Base-by-base conservation (phyloP, 2,797 vertebrate genomes). In the Falco rusticolus region DNA sequence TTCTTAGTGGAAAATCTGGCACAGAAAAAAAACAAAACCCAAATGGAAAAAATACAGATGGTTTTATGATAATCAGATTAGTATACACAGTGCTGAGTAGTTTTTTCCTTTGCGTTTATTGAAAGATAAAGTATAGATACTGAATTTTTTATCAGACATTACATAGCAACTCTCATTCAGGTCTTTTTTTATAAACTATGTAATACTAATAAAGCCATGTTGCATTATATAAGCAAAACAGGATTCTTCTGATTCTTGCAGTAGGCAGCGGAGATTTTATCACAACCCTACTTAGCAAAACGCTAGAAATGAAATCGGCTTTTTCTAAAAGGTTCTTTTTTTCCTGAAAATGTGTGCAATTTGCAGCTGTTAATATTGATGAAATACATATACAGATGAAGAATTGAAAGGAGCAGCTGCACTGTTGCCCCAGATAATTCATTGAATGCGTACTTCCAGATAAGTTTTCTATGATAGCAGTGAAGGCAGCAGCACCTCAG, bases 331-430 rank as follows among this genome's bases (percentile, higher is more conserved):
- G 51, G 17, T 81, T 70, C 45, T 77, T 87, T 93, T 77, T 77
- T 3, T 2, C n/a, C 15, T 26, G 39, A 31, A 89, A 80, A 76
- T 20, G 0, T 34, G 8, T 68, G 56, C 48, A 74, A 1, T 92
- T 87, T 79, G 88, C 90, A 92, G 86, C 90, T 96, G 78, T 88
- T 90, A 48, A 41, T 85, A 28, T 48, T 88, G 88, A 26, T 74
- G 78, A 64, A 75, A 91, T 59, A 24, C 17, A 6, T 31, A 4
- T 22, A 16, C 24, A 89, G 90, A 83, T 59, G 71, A 96, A 82
- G 75, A 91, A 89, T 1, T 81, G 56, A 95, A 54, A 75, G 88
- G 26, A 89, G 64, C 93, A 94, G 92, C 94, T 96, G 90, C 86
- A 43, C 37, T 48, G 13, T 2, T 95, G 84, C 41, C 88, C 94